Conservation (phyloP, 2,888 invertebrate genomes). For the Marronus borbonicus region DNA sequence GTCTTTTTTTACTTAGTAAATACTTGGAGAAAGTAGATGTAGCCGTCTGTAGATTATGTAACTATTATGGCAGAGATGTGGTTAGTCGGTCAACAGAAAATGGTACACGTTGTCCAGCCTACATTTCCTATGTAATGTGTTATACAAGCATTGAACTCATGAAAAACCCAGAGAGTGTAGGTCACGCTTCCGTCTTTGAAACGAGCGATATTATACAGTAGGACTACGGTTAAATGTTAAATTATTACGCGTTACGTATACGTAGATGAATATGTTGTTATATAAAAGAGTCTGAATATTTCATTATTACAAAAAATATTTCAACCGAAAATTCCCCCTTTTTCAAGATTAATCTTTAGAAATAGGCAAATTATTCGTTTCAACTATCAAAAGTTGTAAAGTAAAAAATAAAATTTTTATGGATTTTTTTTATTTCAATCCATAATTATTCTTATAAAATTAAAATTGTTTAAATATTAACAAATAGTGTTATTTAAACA, state of each 20-base stretch:
- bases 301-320: too few species aligned
- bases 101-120: conserved; percentile 21
- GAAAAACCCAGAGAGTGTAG: conserved; percentile 5
- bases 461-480: too few species aligned
- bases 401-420: not conserved
- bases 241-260: too few species aligned
- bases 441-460: too few species aligned
- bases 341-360: not conserved
- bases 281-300: too few species aligned
- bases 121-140: conserved; percentile 12
- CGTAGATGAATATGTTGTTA: too few species aligned
- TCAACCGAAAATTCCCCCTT: not conserved
- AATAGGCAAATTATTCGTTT: not conserved
- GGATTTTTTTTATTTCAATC: not conserved
- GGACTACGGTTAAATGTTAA: too few species aligned
- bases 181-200: not conserved
- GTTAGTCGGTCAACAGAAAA: conserved; percentile 44
- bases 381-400: not conserved
- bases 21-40: conserved; percentile 38
- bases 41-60: conserved; percentile 25
- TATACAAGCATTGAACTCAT: not conserved
- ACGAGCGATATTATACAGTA: too few species aligned
- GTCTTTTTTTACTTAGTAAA: not conserved
- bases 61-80: conserved; percentile 31
- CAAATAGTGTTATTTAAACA: too few species aligned